These are phyloP conservation scores for Pristionchus mayeri DNA, from an alignment of 2,888 invertebrate species.

Conservation along the genomic window DNA sequence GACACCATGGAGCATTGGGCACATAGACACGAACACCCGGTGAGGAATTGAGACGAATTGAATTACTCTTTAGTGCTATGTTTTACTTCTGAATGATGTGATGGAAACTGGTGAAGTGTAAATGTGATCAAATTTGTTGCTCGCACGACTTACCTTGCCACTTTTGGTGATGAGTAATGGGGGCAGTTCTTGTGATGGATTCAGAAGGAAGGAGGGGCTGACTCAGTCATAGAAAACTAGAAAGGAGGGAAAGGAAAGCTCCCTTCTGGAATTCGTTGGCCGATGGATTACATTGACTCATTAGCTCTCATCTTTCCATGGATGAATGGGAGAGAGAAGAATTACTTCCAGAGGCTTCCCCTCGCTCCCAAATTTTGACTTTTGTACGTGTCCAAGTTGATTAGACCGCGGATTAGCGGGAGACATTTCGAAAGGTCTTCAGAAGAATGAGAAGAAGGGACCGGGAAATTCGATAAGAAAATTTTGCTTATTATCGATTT, in stretches of 20 bases:
- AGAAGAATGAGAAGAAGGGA: not conserved
- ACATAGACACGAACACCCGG: constrained; percentile 74
- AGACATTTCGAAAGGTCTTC: not conserved
- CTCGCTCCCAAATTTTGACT: not conserved
- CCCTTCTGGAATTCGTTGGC: not conserved
- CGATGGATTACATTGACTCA: constrained; percentile 16
- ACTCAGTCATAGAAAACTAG: constrained; percentile 1
- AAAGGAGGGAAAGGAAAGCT: not conserved
- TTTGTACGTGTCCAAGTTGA: constrained; percentile 34
- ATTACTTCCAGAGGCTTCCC: constrained; percentile 9
- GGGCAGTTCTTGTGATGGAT: not conserved
- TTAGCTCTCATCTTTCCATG: constrained; percentile 7
- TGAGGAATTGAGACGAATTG: not conserved
- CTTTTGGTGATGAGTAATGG: constrained; percentile 10
- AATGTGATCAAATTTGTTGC: not conserved
- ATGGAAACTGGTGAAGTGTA: not conserved
- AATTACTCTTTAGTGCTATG: not conserved
- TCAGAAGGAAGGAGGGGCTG: not conserved
- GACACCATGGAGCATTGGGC: constrained; percentile 71
- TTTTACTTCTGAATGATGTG: not conserved
- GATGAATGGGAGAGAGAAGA: constrained; percentile 40
- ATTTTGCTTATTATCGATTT: not conserved
- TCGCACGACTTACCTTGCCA: constrained; percentile 30
- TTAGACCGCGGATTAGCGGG: not conserved
- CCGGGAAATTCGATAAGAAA: not conserved